Base-by-base conservation (phyloP, 2,888 invertebrate species). In the Cryptocephalus primarius region DNA sequence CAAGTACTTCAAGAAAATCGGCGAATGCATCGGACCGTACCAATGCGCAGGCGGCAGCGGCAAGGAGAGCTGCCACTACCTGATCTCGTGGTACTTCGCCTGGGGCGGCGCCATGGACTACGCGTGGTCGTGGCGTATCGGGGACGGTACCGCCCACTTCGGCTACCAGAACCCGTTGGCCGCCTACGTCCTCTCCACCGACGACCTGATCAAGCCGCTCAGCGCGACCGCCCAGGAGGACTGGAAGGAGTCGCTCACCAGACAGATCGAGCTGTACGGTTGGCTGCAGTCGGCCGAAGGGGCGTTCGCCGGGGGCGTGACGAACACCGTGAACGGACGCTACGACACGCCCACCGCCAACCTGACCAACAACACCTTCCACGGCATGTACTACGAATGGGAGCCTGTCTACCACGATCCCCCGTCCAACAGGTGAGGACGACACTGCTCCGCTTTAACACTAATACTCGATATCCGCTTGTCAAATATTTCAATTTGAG, bases 41-140 rank as follows among this genome's bases (percentile, higher is more conserved):
- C 13, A 33, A 1, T 59, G 59, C 36, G 49, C 49, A 0, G 57
- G 48, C 12, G 59, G 55, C 44, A 39, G 50, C 14, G 57, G 57
- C 39, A 59, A 56, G 32, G 53, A 55, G 12, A 56, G 57, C 44
- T 56, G 55, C 33, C 59, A 59, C 42, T 59, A 58, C 34, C 48
- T 59, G 11, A 42, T 59, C 43, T 53, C 52, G 8, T 59, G 59
- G 58, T 56, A 56, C 48, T 52, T 52, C 14, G 55, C 55, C 12
- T 58, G 58, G 58, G 59, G 59, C 40, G 59, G 56, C 39, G 48
- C 59, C 3, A 46, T 56, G 39, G 50, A 52, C 36, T 46, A 49
- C 13, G 54, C 52, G 33, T 59, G 59, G 59, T 52, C 59, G 8
- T 59, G 59, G 59, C 51, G 59, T 42, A 58, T 59, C 43, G 58